These are phyloP conservation scores for Nycticorax nycticorax DNA, from an alignment of 2,113 vertebrate genomes.

Conservation along the genomic window DNA sequence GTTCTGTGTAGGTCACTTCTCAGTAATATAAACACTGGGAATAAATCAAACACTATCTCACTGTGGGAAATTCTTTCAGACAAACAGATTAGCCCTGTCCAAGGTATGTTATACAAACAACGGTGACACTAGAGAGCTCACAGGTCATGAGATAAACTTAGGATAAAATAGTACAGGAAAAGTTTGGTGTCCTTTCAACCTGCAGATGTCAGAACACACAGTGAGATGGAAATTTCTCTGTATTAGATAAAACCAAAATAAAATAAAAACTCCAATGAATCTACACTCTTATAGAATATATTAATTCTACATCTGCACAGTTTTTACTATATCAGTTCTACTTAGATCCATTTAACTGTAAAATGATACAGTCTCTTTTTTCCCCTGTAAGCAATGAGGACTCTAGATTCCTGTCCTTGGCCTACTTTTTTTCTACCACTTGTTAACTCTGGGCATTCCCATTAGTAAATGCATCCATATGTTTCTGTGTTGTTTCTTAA, in stretches of 20 bases:
- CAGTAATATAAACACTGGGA: constrained; percentile 19
- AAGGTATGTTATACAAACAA: constrained; percentile 41
- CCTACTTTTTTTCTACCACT: background rate
- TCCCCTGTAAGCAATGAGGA: background rate
- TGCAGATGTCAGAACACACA: background rate
- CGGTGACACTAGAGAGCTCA: background rate
- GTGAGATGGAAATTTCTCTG: background rate
- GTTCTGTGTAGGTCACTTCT: constrained; percentile 20
- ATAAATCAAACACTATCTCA: constrained; percentile 28
- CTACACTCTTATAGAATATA: background rate
- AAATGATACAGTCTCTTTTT: background rate
- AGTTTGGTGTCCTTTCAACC: background rate
- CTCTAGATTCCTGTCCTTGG: background rate
- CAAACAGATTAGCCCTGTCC: constrained; percentile 33
- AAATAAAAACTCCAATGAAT: background rate
- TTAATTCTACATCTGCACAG: background rate
- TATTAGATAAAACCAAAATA: background rate
- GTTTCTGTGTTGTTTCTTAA: background rate
- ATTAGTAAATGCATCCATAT: background rate
- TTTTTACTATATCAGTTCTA: background rate
- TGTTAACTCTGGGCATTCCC: background rate
- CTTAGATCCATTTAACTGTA: background rate
- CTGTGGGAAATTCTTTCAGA: constrained; percentile 62
- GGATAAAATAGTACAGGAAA: background rate
- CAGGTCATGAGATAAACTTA: constrained; percentile 48